phyloP scores from a whole-genome alignment of 2,113 vertebrate genomes.

The Cricetomys ansorgei region DNA sequence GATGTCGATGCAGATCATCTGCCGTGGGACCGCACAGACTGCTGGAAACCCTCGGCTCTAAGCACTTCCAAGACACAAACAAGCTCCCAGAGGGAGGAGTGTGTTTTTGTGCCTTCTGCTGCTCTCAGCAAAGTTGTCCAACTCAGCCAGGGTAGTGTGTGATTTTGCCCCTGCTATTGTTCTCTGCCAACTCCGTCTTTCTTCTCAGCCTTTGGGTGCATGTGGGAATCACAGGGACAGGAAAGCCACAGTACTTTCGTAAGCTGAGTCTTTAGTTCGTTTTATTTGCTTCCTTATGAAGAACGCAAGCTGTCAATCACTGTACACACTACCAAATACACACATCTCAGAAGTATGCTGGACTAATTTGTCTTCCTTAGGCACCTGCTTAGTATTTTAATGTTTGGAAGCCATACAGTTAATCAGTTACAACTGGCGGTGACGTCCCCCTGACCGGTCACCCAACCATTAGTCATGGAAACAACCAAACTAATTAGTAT shows the following conservation, averaged over 20 bases:
- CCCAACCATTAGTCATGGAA: neutral
- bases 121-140: neutral
- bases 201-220: neutral
- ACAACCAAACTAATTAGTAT: neutral
- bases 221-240: neutral
- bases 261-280: conserved; percentile 62
- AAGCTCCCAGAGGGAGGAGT: neutral
- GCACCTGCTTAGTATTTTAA: conserved; percentile 73
- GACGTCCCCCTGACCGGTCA: neutral
- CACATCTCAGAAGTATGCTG: conserved; percentile 65
- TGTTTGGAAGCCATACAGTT: conserved; percentile 53
- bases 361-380: conserved; percentile 79
- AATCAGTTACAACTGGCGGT: neutral
- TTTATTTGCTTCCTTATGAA: conserved; percentile 34
- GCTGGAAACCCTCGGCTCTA: neutral
- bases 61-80: neutral
- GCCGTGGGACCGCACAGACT: neutral
- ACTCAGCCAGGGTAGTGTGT: too few species aligned
- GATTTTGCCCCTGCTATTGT: too few species aligned
- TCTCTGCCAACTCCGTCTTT: neutral
- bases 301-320: conserved; percentile 59
- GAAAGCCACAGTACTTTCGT: neutral
- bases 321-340: conserved; percentile 76
- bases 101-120: neutral
- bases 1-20: too few species aligned